These are phyloP conservation scores for Unio pictorum DNA, from an alignment of 2,888 invertebrate species.

Conservation along the genomic window DNA sequence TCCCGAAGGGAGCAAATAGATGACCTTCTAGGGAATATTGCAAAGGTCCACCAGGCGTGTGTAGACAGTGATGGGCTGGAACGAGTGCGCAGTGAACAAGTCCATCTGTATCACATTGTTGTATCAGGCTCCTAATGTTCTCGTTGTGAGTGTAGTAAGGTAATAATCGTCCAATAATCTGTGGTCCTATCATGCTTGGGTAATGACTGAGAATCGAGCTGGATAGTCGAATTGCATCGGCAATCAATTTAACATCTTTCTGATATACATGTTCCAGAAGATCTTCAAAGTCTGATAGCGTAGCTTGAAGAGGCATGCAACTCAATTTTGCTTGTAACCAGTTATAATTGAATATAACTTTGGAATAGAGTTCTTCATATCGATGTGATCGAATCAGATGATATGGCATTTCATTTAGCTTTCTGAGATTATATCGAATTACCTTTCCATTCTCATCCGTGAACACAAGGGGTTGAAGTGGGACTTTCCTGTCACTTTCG, in stretches of 20 bases:
- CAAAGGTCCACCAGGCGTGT: slow-evolving; percentile 98
- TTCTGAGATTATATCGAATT: slow-evolving; percentile 92
- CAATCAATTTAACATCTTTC: slow-evolving; percentile 69
- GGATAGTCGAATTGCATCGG: slow-evolving; percentile 81
- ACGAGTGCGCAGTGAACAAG: slow-evolving; percentile 90
- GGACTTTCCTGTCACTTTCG: slow-evolving; percentile 84
- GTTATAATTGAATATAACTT: slow-evolving; percentile 96
- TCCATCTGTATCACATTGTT: slow-evolving; percentile 92
- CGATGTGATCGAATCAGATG: slow-evolving; percentile 93
- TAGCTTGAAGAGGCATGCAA: slow-evolving; percentile 94
- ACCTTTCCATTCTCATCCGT: slow-evolving; percentile 90
- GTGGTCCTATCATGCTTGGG: slow-evolving; percentile 96
- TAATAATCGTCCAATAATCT: slow-evolving; percentile 90
- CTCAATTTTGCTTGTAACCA: slow-evolving; percentile 97
- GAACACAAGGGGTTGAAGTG: slow-evolving; percentile 92
- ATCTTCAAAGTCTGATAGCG: slow-evolving; percentile 96
- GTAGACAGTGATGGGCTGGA: slow-evolving; percentile 95
- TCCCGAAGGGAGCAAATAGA: slow-evolving; percentile 84
- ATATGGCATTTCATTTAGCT: slow-evolving; percentile 92
- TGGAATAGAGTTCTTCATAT: slow-evolving; percentile 76
- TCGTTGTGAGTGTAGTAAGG: slow-evolving; percentile 91
- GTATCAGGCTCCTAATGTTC: slow-evolving; percentile 88
- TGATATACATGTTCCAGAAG: slow-evolving; percentile 74
- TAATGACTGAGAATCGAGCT: slow-evolving; percentile 93
- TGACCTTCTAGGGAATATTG: slow-evolving; percentile 99